These are phyloP conservation scores for Scaptomyza parva DNA, from an alignment of 2,888 invertebrate species.

Conservation along the genomic window DNA sequence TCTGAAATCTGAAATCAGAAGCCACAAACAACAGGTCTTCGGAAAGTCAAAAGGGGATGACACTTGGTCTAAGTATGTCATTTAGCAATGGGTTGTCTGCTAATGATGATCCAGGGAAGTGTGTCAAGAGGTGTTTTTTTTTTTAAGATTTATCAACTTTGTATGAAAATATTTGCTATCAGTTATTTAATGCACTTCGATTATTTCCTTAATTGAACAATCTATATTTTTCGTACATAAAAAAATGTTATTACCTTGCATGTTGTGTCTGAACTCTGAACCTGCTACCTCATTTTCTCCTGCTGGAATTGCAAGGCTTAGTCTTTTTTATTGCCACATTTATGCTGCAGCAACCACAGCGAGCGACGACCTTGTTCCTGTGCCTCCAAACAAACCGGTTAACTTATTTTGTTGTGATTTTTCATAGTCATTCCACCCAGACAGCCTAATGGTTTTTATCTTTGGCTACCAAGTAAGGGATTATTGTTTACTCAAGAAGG, in stretches of 20 bases:
- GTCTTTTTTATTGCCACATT: neutral
- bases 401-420: slow-evolving; percentile 4
- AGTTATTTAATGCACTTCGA: neutral
- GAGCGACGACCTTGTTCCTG: slow-evolving; percentile 15
- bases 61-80: slow-evolving; percentile 2
- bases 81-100: neutral
- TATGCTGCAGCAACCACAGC: neutral
- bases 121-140: neutral
- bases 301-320: neutral
- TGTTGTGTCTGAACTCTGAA: neutral
- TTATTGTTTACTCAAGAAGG: neutral
- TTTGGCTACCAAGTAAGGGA: neutral
- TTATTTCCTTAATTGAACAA: neutral
- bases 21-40: slow-evolving; percentile 1
- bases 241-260: neutral
- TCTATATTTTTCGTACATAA: neutral
- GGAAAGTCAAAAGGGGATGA: neutral
- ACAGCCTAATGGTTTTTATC: slow-evolving; percentile 9
- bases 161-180: too few relatives aligned
- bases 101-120: neutral
- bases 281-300: neutral
- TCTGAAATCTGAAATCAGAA: too few relatives aligned
- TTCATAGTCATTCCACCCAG: slow-evolving; percentile 4
- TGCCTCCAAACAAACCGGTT: slow-evolving; percentile 3
- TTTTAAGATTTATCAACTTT: too few relatives aligned